These are phyloP conservation scores for Cyphomyrmex costatus DNA, from an alignment of 1,140 invertebrate species.

Conservation along the genomic window DNA sequence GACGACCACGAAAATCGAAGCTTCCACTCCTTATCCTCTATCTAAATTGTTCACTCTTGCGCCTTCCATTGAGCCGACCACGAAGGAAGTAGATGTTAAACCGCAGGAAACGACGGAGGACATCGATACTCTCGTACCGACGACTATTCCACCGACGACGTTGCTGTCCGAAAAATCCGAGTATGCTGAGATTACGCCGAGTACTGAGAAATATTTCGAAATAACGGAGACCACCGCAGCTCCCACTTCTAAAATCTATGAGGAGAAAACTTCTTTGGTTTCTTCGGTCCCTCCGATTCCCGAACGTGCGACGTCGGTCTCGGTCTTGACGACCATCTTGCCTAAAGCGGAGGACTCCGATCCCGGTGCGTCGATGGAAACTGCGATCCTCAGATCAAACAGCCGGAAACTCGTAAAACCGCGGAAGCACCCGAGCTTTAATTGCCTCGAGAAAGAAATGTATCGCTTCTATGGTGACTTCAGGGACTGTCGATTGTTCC, in stretches of 20 bases:
- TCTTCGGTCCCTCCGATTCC: neutral
- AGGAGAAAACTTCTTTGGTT: neutral
- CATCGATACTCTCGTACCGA: neutral
- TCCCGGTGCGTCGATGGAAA: neutral
- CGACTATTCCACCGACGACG: constrained; percentile 10
- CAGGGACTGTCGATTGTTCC: constrained; percentile 88
- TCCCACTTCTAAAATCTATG: neutral
- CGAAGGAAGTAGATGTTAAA: neutral
- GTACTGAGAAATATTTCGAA: neutral
- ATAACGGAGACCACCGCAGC: neutral
- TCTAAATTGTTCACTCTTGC: constrained; percentile 42
- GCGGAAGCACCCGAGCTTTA: constrained; percentile 82
- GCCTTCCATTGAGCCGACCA: neutral
- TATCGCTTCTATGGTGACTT: constrained; percentile 88
- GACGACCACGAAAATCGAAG: constrained; percentile 1
- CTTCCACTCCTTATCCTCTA: constrained; percentile 69
- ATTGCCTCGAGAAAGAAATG: constrained; percentile 87
- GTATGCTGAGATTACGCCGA: neutral
- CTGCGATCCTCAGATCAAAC: neutral
- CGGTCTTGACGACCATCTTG: neutral
- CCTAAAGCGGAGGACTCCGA: constrained; percentile 16
- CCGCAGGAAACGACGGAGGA: neutral
- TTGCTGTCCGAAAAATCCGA: neutral
- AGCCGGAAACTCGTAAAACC: neutral
- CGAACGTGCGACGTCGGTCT: neutral